Evolutionary conservation across 2,888 invertebrate species (phyloP), one percentile per base, ranked within the genome.

Genomic region (Coelinius sp.): DNA sequence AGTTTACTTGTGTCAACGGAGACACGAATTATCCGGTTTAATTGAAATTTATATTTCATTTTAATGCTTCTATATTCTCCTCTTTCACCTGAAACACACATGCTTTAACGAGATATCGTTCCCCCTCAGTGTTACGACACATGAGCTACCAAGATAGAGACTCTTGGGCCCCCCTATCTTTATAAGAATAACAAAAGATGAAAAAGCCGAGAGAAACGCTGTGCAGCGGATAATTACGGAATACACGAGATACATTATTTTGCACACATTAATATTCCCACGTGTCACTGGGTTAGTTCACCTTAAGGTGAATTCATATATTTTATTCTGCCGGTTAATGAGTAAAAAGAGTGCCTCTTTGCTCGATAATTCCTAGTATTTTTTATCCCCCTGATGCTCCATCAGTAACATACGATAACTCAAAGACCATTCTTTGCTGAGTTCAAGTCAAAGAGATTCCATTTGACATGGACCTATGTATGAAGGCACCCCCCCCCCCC

Each of bases 221-320:
- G 22, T 20, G 1, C 5, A 14, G 17, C 10, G 35, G 22, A 63
- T 63, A 63, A 63, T 63, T 63, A 20, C 38, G 24, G 63, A 41
- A 41, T 63, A 38, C 41, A 17, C 63, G 63, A 41, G 63, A 35
- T 44, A 53, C 22, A 44, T 35, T 66, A 65, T 59, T 66, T 56
- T 41, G 53, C 27, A 59, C 53, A 59, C 35, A 59, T 31, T 59
- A 10, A 72, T 73, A 49, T 76, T 77, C 73, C 73, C 77, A 73
- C 76, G 72, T 73, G 66, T 72, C 69, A 64, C 72, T 71, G 74
- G 62, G 52, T 71, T 66, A 71, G 52, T 52, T 25, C 25, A 38
- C 20, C 44, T 66, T 46, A 35, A 41, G 20, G 20, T 53, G 10
- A 46, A 25, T 41, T n/a, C n/a, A 24, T 17, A 27, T 27, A 24